These are phyloP conservation scores for Helicoverpa armigera DNA, from an alignment of 1,140 invertebrate species.

Conservation along the genomic window DNA sequence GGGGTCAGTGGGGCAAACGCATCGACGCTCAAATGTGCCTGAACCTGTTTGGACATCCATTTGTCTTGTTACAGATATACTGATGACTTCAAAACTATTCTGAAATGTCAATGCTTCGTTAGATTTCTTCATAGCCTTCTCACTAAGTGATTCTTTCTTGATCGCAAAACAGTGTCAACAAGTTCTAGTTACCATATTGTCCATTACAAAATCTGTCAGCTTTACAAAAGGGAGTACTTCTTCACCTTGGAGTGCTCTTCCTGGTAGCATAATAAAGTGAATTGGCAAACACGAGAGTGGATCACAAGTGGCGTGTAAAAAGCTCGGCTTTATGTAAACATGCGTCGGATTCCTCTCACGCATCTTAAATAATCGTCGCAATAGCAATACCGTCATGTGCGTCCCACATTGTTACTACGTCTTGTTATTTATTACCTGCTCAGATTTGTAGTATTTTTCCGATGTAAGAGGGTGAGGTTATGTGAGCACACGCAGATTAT, in stretches of 20 bases:
- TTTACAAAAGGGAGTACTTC: conserved; percentile 1
- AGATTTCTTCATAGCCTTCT: neutral
- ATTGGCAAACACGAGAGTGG: conserved; percentile 34
- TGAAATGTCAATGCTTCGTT: neutral
- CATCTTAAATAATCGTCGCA: neutral
- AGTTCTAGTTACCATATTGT: neutral
- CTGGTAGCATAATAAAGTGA: conserved; percentile 31
- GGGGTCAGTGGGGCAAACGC: no score
- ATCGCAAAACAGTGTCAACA: conserved; percentile 27
- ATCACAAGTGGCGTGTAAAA: conserved; percentile 24
- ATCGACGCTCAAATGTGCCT: no score
- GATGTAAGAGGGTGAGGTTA: no score
- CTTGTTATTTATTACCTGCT: conserved; percentile 9
- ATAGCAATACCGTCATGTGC: conserved; percentile 11
- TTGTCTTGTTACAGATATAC: no score
- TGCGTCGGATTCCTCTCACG: conserved; percentile 29
- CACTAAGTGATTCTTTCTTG: neutral
- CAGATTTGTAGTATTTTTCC: neutral
- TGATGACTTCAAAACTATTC: no score
- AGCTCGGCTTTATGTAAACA: conserved; percentile 41
- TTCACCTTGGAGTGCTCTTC: conserved; percentile 34
- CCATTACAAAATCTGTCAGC: conserved; percentile 15
- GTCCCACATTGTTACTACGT: conserved; percentile 17
- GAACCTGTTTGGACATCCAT: no score
- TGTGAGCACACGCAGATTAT: no score